phyloP scores from a whole-genome alignment of 2,888 invertebrate species.

The Eupeodes latifasciatus region DNA sequence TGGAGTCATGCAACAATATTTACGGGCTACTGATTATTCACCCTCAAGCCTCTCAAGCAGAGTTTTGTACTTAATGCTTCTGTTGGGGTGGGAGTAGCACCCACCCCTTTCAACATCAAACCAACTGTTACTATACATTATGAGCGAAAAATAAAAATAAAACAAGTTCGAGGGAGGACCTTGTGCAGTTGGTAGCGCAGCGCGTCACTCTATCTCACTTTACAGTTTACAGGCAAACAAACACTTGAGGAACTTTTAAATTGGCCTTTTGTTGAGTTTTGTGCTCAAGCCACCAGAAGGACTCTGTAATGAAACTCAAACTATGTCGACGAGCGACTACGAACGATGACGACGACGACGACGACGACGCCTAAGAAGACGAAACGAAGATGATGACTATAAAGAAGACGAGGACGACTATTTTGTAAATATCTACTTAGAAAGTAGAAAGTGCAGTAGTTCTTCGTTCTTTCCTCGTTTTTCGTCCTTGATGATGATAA shows the following conservation, averaged over 20 bases:
- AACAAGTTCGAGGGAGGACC: constrained; percentile 41
- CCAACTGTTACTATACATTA: constrained; percentile 33
- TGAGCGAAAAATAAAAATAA: constrained; percentile 17
- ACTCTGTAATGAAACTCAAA: constrained; percentile 48
- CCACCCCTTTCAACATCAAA: not conserved
- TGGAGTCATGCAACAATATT: constrained; percentile 83
- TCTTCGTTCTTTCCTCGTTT: not conserved
- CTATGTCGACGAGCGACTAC: constrained; percentile 4
- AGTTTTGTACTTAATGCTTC: constrained; percentile 52
- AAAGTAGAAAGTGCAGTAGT: constrained; percentile 12
- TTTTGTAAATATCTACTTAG: constrained; percentile 39
- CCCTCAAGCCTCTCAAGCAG: constrained; percentile 34
- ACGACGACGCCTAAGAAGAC: not conserved
- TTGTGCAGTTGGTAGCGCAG: constrained; percentile 57
- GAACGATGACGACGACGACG: constrained; percentile 31
- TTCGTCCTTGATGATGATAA: not conserved
- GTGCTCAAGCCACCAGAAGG: constrained; percentile 35
- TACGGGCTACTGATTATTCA: constrained; percentile 79
- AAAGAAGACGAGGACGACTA: constrained; percentile 10
- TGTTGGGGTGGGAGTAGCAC: not conserved
- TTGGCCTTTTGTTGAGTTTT: constrained; percentile 68
- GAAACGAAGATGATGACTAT: not conserved
- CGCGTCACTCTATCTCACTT: constrained; percentile 56
- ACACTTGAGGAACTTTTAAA: constrained; percentile 72
- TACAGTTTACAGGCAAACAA: constrained; percentile 54